Percentiles rank a stretch among this genome's conserved stretches.
phyloP scores from a whole-genome alignment of 1,140 invertebrate genomes.

The Anastrepha obliqua region DNA sequence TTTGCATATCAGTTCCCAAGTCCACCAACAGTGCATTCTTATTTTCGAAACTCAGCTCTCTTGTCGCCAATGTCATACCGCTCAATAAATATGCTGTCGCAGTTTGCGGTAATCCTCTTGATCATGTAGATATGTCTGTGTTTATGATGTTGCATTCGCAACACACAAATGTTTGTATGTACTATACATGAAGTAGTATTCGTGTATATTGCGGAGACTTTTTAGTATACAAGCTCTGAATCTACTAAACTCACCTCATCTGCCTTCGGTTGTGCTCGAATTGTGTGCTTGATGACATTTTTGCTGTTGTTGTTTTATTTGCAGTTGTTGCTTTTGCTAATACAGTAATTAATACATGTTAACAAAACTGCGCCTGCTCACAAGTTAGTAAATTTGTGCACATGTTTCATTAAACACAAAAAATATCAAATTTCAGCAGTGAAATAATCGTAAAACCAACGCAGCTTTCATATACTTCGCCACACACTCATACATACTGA shows the following conservation, averaged over 20 bases:
- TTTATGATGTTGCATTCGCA: too few species aligned
- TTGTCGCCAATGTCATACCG: neutral
- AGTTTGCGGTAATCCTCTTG: neutral
- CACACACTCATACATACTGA: too few species aligned
- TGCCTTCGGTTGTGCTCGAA: neutral
- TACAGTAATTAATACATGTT: slow-evolving; percentile 35
- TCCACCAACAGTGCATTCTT: neutral
- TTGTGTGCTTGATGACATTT: neutral
- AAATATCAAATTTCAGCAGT: slow-evolving; percentile 69
- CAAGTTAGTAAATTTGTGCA: slow-evolving; percentile 74
- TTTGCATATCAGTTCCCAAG: neutral
- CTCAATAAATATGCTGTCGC: neutral
- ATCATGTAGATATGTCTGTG: too few species aligned
- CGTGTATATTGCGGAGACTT: neutral
- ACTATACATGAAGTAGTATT: neutral
- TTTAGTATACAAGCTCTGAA: neutral
- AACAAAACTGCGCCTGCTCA: slow-evolving; percentile 72
- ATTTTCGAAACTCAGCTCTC: neutral
- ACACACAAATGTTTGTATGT: neutral
- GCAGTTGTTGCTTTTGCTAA: neutral
- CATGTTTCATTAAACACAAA: slow-evolving; percentile 73
- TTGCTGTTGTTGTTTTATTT: neutral
- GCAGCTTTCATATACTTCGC: neutral
- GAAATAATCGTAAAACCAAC: neutral
- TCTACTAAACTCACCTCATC: neutral